Conservation (phyloP, 2,888 invertebrate genomes). For the Chorisops tibialis region DNA sequence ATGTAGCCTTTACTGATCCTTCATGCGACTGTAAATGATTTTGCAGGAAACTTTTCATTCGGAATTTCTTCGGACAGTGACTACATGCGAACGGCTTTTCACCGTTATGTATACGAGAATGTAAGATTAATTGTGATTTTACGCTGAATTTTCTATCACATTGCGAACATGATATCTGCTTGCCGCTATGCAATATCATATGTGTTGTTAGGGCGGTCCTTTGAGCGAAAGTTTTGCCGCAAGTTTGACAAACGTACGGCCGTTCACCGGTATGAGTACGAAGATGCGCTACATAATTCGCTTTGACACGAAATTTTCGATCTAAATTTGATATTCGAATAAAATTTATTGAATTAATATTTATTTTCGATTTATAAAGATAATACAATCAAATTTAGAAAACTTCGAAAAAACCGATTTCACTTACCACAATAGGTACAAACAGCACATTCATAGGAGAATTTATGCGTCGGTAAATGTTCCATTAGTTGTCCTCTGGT, state of each 20-base stretch:
- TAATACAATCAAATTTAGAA: no score
- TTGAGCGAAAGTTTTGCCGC: slow-evolving; percentile 30
- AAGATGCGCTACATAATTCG: slow-evolving; percentile 18
- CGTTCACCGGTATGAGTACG: slow-evolving; percentile 33
- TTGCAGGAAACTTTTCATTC: slow-evolving; percentile 28
- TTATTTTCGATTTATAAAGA: no score
- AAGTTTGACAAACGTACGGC: slow-evolving; percentile 29
- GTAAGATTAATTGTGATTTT: slow-evolving; percentile 26
- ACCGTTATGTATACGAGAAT: slow-evolving; percentile 28
- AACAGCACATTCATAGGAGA: background rate
- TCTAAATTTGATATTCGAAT: no score
- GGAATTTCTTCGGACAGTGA: slow-evolving; percentile 24
- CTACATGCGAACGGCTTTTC: slow-evolving; percentile 18
- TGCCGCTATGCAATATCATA: slow-evolving; percentile 29
- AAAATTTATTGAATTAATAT: no score
- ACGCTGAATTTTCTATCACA: slow-evolving; percentile 30
- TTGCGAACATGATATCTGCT: slow-evolving; percentile 28
- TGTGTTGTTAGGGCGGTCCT: slow-evolving; percentile 32
- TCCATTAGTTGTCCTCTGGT: background rate
- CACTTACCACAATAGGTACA: slow-evolving; percentile 1
- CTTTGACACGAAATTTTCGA: no score
- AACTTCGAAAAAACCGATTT: background rate
- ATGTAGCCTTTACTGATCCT: slow-evolving; percentile 27
- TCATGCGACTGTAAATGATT: slow-evolving; percentile 31
- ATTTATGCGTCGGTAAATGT: background rate